Evolutionary conservation across 1,140 invertebrate genomes (phyloP).

Genomic region (Drosophila sp.): DNA sequence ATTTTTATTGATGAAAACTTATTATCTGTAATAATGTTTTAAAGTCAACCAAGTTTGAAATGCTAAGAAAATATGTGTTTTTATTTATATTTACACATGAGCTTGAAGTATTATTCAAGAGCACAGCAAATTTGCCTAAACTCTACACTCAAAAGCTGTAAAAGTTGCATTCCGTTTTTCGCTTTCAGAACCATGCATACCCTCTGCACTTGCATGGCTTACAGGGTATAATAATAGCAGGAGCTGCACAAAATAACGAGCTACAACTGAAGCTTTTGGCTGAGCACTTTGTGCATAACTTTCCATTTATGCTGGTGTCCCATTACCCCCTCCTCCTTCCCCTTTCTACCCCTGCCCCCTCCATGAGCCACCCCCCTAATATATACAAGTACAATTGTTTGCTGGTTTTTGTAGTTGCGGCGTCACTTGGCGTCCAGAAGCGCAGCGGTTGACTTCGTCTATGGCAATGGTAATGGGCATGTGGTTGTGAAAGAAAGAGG

Average conservation of each 20-base stretch:
- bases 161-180: not conserved
- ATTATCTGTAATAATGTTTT: too few relatives aligned
- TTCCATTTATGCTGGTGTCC: conserved; percentile 45
- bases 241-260: conserved; percentile 75
- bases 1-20: too few relatives aligned
- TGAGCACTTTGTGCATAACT: conserved; percentile 77
- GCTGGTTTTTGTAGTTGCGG: conserved; percentile 53
- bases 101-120: too few relatives aligned
- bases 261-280: conserved; percentile 66
- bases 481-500: conserved; percentile 3
- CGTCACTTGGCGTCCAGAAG: conserved; percentile 65
- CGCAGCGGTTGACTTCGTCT: conserved; percentile 64
- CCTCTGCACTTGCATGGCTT: not conserved
- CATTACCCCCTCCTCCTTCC: not conserved
- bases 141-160: too few relatives aligned
- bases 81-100: too few relatives aligned
- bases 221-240: conserved; percentile 34
- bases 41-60: too few relatives aligned
- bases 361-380: conserved; percentile 18
- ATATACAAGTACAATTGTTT: conserved; percentile 61
- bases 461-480: conserved; percentile 30
- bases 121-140: too few relatives aligned
- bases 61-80: too few relatives aligned
- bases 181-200: not conserved
- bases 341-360: not conserved